A percentile compares a stretch with the other conserved stretches of the same genome.
Evolutionary conservation across 2,797 vertebrate species (phyloP).

Genomic region (Rhinogobio ventralis): DNA sequence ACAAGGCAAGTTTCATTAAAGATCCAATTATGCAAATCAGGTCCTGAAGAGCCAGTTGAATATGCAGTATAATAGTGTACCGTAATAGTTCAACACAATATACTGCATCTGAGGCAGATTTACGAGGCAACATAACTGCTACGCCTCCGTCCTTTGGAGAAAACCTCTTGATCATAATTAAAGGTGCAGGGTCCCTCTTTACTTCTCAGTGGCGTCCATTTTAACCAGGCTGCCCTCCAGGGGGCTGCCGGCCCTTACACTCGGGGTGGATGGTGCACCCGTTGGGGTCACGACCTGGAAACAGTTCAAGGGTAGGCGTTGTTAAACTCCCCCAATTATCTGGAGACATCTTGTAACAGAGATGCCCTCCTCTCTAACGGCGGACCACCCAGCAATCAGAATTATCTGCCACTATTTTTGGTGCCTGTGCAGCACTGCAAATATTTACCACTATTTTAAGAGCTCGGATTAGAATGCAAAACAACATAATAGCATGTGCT

Average conservation of each 20-base stretch:
- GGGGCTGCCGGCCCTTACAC: constrained; percentile 62
- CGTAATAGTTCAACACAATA: constrained; percentile 89
- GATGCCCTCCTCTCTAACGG: constrained; percentile 59
- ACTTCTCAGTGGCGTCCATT: constrained; percentile 76
- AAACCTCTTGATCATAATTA: constrained; percentile 96
- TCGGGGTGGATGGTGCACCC: constrained; percentile 39
- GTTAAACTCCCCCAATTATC: constrained; percentile 60
- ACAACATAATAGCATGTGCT: constrained; percentile 76
- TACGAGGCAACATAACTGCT: constrained; percentile 90
- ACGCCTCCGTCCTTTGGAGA: constrained; percentile 88
- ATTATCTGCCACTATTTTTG: constrained; percentile 75
- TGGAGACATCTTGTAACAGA: constrained; percentile 49
- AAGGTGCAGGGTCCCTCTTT: constrained; percentile 88
- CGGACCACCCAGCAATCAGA: constrained; percentile 59
- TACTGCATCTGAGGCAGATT: constrained; percentile 88
- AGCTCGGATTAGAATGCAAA: constrained; percentile 73
- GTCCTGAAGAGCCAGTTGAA: constrained; percentile 89
- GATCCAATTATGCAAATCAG: constrained; percentile 96
- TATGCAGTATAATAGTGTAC: constrained; percentile 87
- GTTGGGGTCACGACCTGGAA: constrained; percentile 62
- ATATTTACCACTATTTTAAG: constrained; percentile 77
- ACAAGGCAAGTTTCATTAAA: constrained; percentile 92
- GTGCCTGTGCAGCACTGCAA: constrained; percentile 59
- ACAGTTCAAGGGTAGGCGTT: constrained; percentile 56
- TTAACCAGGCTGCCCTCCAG: constrained; percentile 75